These are phyloP conservation scores for Labia minor DNA, from an alignment of 2,888 invertebrate species.

Conservation along the genomic window DNA sequence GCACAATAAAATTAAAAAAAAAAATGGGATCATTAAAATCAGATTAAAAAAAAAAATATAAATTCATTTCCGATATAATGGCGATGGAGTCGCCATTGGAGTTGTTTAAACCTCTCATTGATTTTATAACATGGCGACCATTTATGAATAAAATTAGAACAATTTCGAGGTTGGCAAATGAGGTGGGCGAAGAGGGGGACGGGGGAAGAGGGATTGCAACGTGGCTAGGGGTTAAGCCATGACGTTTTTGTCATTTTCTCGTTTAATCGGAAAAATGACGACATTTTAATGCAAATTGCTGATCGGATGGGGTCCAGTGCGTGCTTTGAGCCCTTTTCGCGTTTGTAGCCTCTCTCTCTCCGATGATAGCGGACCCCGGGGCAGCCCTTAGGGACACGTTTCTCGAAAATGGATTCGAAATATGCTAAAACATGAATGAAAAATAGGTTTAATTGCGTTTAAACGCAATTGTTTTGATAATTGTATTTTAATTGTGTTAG, in stretches of 20 bases:
- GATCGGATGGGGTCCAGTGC: not conserved
- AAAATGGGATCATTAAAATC: no score
- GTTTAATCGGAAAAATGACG: constrained; percentile 4
- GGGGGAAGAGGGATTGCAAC: no score
- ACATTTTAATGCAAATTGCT: constrained; percentile 8
- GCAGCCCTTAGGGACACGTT: not conserved
- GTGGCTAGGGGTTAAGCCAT: not conserved
- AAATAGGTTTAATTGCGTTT: constrained; percentile 13
- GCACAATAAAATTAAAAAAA: no score
- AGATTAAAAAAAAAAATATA: no score
- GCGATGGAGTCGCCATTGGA: not conserved
- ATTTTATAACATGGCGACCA: constrained; percentile 3
- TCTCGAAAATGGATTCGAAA: not conserved
- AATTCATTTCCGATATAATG: no score
- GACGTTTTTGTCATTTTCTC: constrained; percentile 8
- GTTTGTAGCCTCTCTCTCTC: not conserved
- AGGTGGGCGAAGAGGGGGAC: not conserved
- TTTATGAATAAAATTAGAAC: constrained; percentile 7
- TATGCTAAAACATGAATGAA: constrained; percentile 13
- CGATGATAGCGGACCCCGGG: not conserved
- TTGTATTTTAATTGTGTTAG: constrained; percentile 13
- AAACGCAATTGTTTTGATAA: constrained; percentile 5
- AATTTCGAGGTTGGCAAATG: constrained; percentile 1
- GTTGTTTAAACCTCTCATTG: constrained; percentile 1
- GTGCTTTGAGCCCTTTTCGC: constrained; percentile 1